Conservation (phyloP, 2,888 invertebrate species). For the Macrosiphum euphorbiae region DNA sequence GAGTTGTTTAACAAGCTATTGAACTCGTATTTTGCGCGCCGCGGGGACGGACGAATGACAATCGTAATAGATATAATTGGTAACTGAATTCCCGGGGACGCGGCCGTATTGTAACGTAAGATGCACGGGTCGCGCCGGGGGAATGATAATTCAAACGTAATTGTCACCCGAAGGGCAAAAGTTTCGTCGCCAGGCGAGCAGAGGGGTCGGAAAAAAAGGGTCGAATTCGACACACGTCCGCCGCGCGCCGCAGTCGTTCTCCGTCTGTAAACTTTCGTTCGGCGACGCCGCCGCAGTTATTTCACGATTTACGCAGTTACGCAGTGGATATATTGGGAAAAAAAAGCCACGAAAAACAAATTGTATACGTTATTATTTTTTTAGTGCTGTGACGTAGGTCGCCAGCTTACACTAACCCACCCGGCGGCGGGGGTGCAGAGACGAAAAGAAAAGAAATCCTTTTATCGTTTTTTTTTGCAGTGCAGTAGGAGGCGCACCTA, state of each 20-base stretch:
- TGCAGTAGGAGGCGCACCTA: not conserved
- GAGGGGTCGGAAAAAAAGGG: slow-evolving; percentile 4
- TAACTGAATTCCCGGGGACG: slow-evolving; percentile 60
- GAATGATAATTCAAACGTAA: slow-evolving; percentile 64
- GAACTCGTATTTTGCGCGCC: slow-evolving; percentile 36
- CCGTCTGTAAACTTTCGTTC: slow-evolving; percentile 11
- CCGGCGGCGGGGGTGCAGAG: not conserved
- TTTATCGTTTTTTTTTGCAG: slow-evolving; percentile 27
- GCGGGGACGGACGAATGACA: slow-evolving; percentile 38
- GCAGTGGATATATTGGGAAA: not conserved
- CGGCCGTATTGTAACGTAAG: slow-evolving; percentile 56
- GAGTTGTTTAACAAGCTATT: slow-evolving; percentile 60
- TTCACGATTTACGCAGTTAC: not conserved
- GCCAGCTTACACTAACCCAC: not conserved
- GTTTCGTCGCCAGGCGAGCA: slow-evolving; percentile 25
- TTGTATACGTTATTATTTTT: slow-evolving; percentile 3
- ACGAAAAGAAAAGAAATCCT: slow-evolving; percentile 5
- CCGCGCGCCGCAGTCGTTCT: not conserved
- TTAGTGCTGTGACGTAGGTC: not conserved
- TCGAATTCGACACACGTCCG: slow-evolving; percentile 45
- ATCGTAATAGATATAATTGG: slow-evolving; percentile 64
- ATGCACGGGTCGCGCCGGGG: slow-evolving; percentile 44
- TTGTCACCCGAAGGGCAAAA: slow-evolving; percentile 65
- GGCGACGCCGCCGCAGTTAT: not conserved
- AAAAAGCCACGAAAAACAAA: slow-evolving; percentile 13